These are phyloP conservation scores for Acrocyrtus sp. DNA, from an alignment of 2,888 invertebrate species.

Conservation along the genomic window DNA sequence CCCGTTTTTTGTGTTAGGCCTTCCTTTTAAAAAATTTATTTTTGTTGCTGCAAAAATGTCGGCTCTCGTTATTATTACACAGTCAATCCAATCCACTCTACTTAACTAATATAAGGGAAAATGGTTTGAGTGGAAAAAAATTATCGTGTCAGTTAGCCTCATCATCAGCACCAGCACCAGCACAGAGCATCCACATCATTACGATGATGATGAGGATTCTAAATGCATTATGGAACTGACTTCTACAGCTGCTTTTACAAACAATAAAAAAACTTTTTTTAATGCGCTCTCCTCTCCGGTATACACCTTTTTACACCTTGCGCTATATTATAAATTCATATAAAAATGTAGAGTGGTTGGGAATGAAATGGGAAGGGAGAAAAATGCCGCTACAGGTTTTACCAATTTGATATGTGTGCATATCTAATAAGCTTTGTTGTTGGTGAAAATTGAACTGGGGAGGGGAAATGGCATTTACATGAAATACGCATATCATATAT, in stretches of 20 bases:
- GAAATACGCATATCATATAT: neutral
- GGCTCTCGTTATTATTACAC: slow-evolving; percentile 8
- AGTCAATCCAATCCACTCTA: no score
- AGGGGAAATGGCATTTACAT: neutral
- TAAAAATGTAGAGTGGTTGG: no score
- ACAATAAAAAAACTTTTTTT: slow-evolving; percentile 19
- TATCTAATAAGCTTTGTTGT: slow-evolving; percentile 41
- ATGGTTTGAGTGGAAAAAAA: neutral
- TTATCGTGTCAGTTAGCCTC: no score
- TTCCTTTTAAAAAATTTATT: no score
- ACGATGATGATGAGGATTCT: neutral
- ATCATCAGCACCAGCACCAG: no score
- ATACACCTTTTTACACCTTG: no score
- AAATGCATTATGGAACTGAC: neutral
- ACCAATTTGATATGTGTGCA: slow-evolving; percentile 48
- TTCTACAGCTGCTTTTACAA: neutral
- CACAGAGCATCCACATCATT: neutral
- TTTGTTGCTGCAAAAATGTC: slow-evolving; percentile 17
- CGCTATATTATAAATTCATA: no score
- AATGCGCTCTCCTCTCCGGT: slow-evolving; percentile 20
- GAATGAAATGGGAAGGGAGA: no score
- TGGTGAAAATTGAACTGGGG: neutral
- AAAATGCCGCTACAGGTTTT: slow-evolving; percentile 45
- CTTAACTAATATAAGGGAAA: no score
- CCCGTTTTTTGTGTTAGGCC: slow-evolving; percentile 21